Conservation (phyloP, 2,797 vertebrate species). For the Chromobotia macracanthus region DNA sequence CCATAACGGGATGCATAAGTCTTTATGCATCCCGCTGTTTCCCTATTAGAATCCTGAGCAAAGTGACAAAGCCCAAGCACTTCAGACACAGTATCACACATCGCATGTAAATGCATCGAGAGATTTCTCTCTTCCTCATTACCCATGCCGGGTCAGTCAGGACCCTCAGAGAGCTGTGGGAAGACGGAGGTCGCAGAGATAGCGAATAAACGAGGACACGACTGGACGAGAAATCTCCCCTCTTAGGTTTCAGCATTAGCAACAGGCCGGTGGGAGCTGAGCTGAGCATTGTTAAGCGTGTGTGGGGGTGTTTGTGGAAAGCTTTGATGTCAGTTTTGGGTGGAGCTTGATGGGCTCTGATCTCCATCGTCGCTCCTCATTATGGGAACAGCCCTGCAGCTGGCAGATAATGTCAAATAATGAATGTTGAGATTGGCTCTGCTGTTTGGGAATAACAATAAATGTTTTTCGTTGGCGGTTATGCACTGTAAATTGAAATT, state of each 20-base stretch:
- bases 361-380: conserved; percentile 41
- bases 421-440: conserved; percentile 37
- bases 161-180: conserved; percentile 17
- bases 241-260: conserved; percentile 26
- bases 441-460: conserved; percentile 46
- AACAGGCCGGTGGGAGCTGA: conserved; percentile 32
- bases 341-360: conserved; percentile 40
- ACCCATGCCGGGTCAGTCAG: conserved; percentile 36
- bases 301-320: conserved; percentile 20
- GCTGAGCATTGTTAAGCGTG: conserved; percentile 26
- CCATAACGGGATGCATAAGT: neutral
- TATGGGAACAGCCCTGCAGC: conserved; percentile 31
- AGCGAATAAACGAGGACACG: neutral
- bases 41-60: conserved; percentile 37
- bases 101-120: conserved; percentile 32
- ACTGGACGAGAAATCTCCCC: conserved; percentile 36
- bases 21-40: conserved; percentile 38
- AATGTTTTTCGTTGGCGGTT: conserved; percentile 44
- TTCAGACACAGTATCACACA: conserved; percentile 27
- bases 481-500: conserved; percentile 42
- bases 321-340: conserved; percentile 43
- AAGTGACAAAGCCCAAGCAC: conserved; percentile 15
- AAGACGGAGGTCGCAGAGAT: conserved; percentile 20
- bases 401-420: conserved; percentile 48
- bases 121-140: neutral